These are phyloP conservation scores for Strongylocentrotus purpuratus DNA, from an alignment of 35 echinoderm and acorn worm species.

Conservation along the genomic window DNA sequence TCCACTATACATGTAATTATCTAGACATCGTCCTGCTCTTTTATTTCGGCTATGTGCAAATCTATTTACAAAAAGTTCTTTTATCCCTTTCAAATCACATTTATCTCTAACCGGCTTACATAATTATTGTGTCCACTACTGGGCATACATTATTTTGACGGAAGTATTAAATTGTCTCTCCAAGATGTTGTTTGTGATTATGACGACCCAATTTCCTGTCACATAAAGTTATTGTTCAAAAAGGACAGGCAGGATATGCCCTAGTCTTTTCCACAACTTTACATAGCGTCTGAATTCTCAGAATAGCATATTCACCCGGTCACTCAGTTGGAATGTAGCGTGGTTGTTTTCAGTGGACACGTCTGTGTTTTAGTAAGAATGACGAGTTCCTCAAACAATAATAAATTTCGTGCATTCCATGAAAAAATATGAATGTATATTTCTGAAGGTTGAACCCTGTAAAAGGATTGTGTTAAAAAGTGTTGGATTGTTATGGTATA, in stretches of 20 bases:
- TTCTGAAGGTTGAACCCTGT: not conserved
- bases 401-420: not conserved
- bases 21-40: no score
- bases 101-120: no score
- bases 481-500: not conserved
- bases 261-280: not conserved
- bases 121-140: not conserved
- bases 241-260: not conserved
- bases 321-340: not conserved
- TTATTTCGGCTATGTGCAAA: no score
- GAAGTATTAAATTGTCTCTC: not conserved
- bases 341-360: not conserved
- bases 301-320: not conserved
- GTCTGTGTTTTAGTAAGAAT: not conserved
- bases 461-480: not conserved
- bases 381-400: not conserved
- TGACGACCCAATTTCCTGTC: not conserved
- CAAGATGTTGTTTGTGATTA: not conserved
- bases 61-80: no score
- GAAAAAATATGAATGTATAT: not conserved
- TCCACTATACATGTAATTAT: no score
- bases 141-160: not conserved
- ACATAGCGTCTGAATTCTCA: not conserved
- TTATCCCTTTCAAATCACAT: no score
- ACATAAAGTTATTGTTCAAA: not conserved